Base-by-base conservation (phyloP, 2,797 vertebrate species). In the Hydrophis major region DNA sequence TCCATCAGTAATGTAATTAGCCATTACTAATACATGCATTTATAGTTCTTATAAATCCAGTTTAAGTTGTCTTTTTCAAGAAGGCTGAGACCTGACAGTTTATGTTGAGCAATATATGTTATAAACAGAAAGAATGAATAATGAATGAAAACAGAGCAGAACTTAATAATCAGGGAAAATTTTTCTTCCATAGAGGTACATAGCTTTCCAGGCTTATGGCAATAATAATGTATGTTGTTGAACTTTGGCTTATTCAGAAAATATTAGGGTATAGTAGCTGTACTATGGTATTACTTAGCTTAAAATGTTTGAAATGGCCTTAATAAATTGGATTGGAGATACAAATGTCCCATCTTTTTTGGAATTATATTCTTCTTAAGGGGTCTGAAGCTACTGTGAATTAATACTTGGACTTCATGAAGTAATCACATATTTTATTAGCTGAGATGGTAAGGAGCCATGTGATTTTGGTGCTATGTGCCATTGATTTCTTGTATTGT, bases 291-390 rank as follows among this genome's bases (percentile, higher is more conserved):
- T 95, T 93, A 92, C 55, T 69, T 63, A 88, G 32, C 93, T 94
- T 90, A 94, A 93, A 95, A 94, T 89, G 93, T 92, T 87, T 90
- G 91, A 83, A 94, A 89, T 93, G 92, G 88, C 94, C 91, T 0
- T 60, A 22, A 22, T 61, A 11, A 28, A 27, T 28, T 59, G 60
- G 37, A 12, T 11, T 60, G 18, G 42, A 27, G 50, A 87, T 55
- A 32, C 53, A n/a, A 66, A 63, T 83, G 28, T 37, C 7, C 56
- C 7, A 60, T 89, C 27, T 83, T 61, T 89, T 42, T 50, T 88
- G 63, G 53, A 42, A 61, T 42, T 50, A 14, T 11, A 12, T 69
- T 27, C 59, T 10, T 59, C 20, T n/a, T 78, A 28, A 66, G 55
- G 56, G 55, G 5, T 12, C 37, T 60, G 7, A 25, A 22, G 4